Conservation (phyloP, 2,888 invertebrate species). For the Drosophila engyochracea region DNA sequence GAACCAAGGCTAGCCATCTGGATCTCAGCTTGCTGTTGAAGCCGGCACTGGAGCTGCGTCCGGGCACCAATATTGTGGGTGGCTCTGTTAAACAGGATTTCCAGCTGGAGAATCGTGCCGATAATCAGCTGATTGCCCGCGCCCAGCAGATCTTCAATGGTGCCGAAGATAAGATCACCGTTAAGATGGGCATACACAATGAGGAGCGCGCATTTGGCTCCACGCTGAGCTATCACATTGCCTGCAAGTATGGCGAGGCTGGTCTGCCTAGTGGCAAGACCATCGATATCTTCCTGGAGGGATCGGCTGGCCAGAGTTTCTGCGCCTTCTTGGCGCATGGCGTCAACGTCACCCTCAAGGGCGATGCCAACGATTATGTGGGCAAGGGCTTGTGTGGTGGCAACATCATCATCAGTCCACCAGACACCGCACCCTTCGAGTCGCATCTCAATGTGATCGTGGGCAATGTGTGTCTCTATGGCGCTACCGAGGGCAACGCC, state of each 20-base stretch:
- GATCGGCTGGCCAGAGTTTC: conserved; percentile 99
- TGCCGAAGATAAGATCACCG: conserved; percentile 88
- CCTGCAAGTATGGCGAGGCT: conserved; percentile 94
- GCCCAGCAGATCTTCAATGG: conserved; percentile 91
- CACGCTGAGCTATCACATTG: conserved; percentile 97
- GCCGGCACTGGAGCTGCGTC: conserved; percentile 95
- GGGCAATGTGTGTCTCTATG: conserved; percentile 99
- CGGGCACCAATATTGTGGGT: conserved; percentile 95
- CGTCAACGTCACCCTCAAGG: conserved; percentile 95
- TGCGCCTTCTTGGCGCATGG: conserved; percentile 98
- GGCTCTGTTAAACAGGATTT: conserved; percentile 95
- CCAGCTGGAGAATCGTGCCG: conserved; percentile 93
- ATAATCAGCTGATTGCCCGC: conserved; percentile 93
- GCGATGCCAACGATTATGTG: conserved; percentile 99
- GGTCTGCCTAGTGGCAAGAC: conserved; percentile 92
- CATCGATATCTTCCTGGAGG: conserved; percentile 93
- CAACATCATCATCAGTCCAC: conserved; percentile 96
- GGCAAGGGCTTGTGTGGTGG: conserved; percentile 98
- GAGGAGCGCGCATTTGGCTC: conserved; percentile 97
- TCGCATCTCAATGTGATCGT: conserved; percentile 98
- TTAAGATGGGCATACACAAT: conserved; percentile 94
- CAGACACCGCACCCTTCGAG: conserved; percentile 93
- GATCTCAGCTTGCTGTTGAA: conserved; percentile 94
- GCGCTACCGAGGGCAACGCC: conserved; percentile 97
- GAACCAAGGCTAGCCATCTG: conserved; percentile 93